Percentiles rank a stretch among this genome's conserved stretches.
phyloP scores from a whole-genome alignment of 2,797 vertebrate genomes.

The Enteromius afrohamiltoni region DNA sequence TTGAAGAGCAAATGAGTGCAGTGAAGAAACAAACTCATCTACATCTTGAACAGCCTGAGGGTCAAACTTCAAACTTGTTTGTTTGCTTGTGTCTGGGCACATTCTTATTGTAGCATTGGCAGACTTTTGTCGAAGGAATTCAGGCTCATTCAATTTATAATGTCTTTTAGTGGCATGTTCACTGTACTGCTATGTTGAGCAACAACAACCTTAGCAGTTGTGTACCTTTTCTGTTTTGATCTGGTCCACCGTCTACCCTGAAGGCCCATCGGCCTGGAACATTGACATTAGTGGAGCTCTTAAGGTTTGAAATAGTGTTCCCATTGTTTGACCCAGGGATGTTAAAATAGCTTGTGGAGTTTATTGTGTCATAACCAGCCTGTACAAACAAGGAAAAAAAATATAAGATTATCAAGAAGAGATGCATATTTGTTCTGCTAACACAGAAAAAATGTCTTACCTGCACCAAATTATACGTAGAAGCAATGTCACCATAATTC shows the following conservation, averaged over 20 bases:
- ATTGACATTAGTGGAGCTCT: conserved; percentile 48
- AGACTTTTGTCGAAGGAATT: neutral
- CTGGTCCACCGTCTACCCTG: neutral
- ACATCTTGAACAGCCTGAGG: neutral
- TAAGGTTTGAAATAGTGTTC: neutral
- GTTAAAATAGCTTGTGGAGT: conserved; percentile 8
- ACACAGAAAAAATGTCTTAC: conserved; percentile 10
- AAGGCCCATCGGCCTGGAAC: conserved; percentile 51
- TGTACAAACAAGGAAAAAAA: neutral
- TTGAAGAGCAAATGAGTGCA: neutral
- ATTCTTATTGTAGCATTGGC: too few relatives aligned
- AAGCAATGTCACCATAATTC: conserved; percentile 48
- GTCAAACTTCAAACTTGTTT: neutral
- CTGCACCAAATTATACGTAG: neutral
- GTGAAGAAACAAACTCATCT: neutral
- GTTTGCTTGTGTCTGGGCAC: neutral
- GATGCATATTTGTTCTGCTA: neutral
- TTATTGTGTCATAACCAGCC: conserved; percentile 54
- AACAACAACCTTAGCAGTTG: neutral
- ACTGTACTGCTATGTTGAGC: too few relatives aligned
- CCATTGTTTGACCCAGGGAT: conserved; percentile 24
- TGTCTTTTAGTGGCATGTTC: neutral
- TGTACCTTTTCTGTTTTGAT: conserved; percentile 1
- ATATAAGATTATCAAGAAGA: neutral
- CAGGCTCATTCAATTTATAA: neutral